Conservation (phyloP, 2,113 vertebrate species). For the Prunella himalayana region DNA sequence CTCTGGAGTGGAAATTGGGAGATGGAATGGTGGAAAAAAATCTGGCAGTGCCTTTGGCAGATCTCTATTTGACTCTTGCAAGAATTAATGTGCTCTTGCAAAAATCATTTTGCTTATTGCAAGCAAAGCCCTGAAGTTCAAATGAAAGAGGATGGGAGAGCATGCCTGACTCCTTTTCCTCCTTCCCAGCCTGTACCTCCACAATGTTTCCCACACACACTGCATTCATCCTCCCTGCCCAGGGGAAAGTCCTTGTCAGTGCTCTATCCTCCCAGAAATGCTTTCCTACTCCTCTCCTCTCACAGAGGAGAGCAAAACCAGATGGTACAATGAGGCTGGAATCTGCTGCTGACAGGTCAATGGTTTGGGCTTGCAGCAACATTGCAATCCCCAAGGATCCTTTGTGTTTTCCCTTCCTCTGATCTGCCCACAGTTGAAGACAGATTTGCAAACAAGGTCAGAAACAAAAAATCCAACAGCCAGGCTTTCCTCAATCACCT, state of each 20-base stretch:
- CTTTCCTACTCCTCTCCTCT: background rate
- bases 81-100: background rate
- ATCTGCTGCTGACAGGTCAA: background rate
- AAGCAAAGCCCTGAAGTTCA: background rate
- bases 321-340: background rate
- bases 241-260: background rate
- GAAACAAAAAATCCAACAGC: background rate
- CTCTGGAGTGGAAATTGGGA: background rate
- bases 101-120: background rate
- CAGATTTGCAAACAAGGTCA: constrained; percentile 1
- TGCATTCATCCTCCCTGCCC: background rate
- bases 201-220: background rate
- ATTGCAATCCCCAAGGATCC: background rate
- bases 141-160: background rate
- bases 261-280: background rate
- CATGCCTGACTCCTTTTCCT: background rate
- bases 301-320: constrained; percentile 2
- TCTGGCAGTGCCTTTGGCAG: background rate
- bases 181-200: background rate
- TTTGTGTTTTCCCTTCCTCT: constrained; percentile 22
- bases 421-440: constrained; percentile 24
- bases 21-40: background rate
- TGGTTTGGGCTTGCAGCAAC: background rate
- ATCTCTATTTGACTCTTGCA: background rate
- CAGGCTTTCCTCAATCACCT: background rate